Percentiles rank a stretch among this genome's conserved stretches.
Conservation (phyloP, 92 coral and sea anemone genomes). For the Zoanthus sociatus region DNA sequence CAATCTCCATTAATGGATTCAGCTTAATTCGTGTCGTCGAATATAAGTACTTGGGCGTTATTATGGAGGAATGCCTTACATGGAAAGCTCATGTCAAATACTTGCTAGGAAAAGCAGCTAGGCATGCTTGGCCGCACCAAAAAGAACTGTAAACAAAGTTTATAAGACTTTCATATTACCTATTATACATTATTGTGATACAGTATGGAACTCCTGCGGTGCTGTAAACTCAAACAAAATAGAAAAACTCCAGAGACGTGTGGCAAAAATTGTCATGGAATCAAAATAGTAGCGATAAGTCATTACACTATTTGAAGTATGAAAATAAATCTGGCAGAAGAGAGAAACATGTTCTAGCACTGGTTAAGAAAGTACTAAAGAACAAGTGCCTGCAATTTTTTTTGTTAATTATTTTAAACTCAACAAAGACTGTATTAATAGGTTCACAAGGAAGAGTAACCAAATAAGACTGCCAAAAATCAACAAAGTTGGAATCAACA, state of each 20-base stretch:
- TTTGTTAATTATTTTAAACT: background rate
- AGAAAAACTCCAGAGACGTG: background rate
- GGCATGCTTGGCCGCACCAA: background rate
- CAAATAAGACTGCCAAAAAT: background rate
- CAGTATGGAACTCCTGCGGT: background rate
- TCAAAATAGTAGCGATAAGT: background rate
- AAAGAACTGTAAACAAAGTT: background rate
- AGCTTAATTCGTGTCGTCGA: background rate
- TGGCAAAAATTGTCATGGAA: background rate
- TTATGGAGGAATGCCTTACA: background rate
- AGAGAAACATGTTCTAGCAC: background rate
- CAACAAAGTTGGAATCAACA: background rate
- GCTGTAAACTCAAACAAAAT: background rate
- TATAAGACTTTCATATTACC: background rate
- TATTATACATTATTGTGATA: too few species aligned
- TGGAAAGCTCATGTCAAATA: background rate
- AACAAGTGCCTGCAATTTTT: too few species aligned
- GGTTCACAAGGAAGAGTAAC: background rate
- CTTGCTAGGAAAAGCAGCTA: background rate
- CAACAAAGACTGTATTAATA: conserved; percentile 1
- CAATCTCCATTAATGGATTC: conserved; percentile 15
- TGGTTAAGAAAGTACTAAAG: too few species aligned
- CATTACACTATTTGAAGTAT: background rate
- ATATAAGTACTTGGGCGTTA: background rate
- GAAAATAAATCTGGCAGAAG: background rate